Percentiles rank a stretch among this genome's conserved stretches.
phyloP scores from a whole-genome alignment of 2,113 vertebrate genomes.

The Zapus hudsonius region DNA sequence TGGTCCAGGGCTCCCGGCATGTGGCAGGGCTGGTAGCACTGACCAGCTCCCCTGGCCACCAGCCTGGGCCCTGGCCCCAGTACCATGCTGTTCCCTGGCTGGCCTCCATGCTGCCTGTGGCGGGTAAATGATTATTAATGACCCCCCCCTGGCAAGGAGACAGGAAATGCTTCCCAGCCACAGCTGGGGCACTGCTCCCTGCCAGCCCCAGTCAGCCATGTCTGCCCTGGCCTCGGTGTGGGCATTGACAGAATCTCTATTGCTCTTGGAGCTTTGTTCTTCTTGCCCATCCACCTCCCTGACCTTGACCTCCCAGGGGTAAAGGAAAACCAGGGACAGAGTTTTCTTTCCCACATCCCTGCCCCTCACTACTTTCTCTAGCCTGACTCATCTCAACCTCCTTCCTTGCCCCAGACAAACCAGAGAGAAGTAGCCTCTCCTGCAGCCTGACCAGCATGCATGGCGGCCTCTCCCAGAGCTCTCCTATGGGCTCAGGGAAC shows the following conservation, averaged over 20 bases:
- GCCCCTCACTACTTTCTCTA: background rate
- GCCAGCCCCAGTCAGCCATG: conserved; percentile 56
- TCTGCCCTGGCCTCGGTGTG: background rate
- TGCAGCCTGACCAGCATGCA: background rate
- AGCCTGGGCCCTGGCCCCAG: conserved; percentile 64
- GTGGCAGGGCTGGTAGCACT: conserved; percentile 8
- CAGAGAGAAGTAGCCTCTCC: background rate
- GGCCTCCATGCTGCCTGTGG: conserved; percentile 72
- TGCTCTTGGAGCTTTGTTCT: background rate
- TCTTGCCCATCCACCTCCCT: background rate
- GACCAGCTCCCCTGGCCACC: conserved; percentile 11
- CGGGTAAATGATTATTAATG: conserved; percentile 81
- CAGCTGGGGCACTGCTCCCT: conserved; percentile 74
- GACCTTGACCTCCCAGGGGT: background rate
- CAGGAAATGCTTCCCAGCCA: conserved; percentile 78
- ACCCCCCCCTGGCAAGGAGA: conserved; percentile 75
- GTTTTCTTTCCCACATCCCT: background rate
- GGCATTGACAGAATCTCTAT: background rate
- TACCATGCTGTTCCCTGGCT: conserved; percentile 75
- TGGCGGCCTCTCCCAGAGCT: background rate
- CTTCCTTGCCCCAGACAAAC: background rate
- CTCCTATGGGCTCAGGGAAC: background rate
- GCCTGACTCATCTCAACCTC: background rate
- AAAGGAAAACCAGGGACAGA: background rate
- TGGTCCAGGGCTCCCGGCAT: conserved; percentile 5